These are phyloP conservation scores for Odontophorus gujanensis DNA, from an alignment of 2,113 vertebrate genomes.

Conservation along the genomic window DNA sequence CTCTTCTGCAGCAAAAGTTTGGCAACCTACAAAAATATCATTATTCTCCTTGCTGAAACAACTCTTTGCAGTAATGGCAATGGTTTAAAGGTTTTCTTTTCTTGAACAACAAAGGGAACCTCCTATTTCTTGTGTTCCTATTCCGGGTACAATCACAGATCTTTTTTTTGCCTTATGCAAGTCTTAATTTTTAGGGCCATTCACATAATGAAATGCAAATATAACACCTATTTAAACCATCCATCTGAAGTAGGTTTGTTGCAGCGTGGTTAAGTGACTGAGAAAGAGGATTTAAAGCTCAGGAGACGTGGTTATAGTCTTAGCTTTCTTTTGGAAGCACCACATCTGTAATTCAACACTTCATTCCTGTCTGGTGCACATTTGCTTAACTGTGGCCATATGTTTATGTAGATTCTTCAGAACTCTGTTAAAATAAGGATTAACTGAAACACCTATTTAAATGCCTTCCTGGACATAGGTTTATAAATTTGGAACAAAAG, in stretches of 20 bases:
- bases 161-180: not conserved
- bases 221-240: constrained; percentile 35
- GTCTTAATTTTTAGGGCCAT: constrained; percentile 19
- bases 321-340: constrained; percentile 53
- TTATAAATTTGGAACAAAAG: constrained; percentile 42
- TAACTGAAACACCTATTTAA: constrained; percentile 56
- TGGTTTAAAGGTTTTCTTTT: constrained; percentile 32
- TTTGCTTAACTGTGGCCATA: constrained; percentile 58
- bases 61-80: constrained; percentile 16
- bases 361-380: constrained; percentile 52
- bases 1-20: constrained; percentile 67
- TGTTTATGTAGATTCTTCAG: constrained; percentile 48
- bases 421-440: constrained; percentile 51
- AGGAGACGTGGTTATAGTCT: constrained; percentile 34
- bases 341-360: constrained; percentile 57
- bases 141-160: not conserved
- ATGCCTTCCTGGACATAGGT: constrained; percentile 14
- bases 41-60: constrained; percentile 52
- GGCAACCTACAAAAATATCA: constrained; percentile 66
- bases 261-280: constrained; percentile 28
- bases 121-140: not conserved
- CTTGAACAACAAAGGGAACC: not conserved
- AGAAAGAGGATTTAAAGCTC: constrained; percentile 51
- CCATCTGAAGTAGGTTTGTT: constrained; percentile 2
- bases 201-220: constrained; percentile 32